These are phyloP conservation scores for Mesorhabditis belari DNA, from an alignment of 2,888 invertebrate species.

Conservation along the genomic window DNA sequence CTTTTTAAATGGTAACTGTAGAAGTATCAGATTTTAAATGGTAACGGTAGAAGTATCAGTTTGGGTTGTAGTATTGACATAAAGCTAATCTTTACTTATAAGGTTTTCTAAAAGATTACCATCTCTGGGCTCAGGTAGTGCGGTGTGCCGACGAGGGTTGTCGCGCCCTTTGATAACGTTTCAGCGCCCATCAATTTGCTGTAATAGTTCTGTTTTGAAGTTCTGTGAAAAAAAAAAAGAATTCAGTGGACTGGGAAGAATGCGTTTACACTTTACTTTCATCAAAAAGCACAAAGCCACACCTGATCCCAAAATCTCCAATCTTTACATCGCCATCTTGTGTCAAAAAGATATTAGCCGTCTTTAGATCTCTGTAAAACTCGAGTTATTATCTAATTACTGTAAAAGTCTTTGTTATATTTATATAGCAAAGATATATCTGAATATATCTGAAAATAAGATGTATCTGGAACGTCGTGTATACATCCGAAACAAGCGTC, in stretches of 20 bases:
- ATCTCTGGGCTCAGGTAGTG: constrained; percentile 59
- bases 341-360: constrained; percentile 69
- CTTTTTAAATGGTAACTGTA: too few species aligned
- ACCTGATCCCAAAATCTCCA: constrained; percentile 68
- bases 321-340: constrained; percentile 66
- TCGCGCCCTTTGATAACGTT: constrained; percentile 55
- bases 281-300: background rate
- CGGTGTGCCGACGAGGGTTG: constrained; percentile 59
- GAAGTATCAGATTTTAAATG: too few species aligned
- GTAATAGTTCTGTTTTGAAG: too few species aligned
- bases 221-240: too few species aligned
- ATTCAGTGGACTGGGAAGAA: too few species aligned
- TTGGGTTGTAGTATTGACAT: too few species aligned
- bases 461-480: background rate
- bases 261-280: too few species aligned
- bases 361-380: constrained; percentile 65
- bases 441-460: constrained; percentile 2
- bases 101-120: constrained; percentile 17
- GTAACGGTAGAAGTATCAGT: too few species aligned
- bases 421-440: background rate
- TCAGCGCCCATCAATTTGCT: constrained; percentile 67
- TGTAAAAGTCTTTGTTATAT: constrained; percentile 1
- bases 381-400: background rate
- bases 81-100: too few species aligned
- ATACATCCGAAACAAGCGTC: too few species aligned